A percentile compares a stretch with the other conserved stretches of the same genome.
Conservation (phyloP, 2,797 vertebrate species). For the Myotis myotis region DNA sequence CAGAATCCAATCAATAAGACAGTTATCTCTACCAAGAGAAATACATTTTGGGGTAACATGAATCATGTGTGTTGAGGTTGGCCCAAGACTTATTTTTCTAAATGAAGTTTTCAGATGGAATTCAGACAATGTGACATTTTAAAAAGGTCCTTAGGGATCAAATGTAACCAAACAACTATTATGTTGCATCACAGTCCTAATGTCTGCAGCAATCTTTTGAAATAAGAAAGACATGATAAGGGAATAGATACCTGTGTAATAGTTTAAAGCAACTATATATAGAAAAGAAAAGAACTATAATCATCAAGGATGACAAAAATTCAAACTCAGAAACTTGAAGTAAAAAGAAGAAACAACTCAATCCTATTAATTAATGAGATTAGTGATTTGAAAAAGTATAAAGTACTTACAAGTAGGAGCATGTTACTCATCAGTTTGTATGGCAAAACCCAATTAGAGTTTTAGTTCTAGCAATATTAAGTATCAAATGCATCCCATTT, state of each 20-base stretch:
- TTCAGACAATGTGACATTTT: background rate
- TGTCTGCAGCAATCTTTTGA: background rate
- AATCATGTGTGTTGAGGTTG: background rate
- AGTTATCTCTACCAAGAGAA: background rate
- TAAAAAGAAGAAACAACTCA: background rate
- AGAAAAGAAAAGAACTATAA: background rate
- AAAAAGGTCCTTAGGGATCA: background rate
- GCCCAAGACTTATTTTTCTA: background rate
- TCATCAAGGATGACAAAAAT: background rate
- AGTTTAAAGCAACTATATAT: background rate
- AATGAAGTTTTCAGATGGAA: background rate
- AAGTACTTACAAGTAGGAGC: background rate
- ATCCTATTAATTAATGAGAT: background rate
- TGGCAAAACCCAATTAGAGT: background rate
- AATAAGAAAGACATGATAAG: background rate
- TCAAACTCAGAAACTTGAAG: background rate
- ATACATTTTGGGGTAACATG: background rate
- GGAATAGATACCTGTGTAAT: background rate
- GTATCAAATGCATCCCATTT: background rate
- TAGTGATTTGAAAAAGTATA: background rate
- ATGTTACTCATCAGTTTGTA: background rate
- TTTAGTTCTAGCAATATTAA: background rate
- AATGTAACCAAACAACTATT: background rate
- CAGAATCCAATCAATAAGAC: background rate
- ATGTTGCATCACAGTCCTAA: background rate